A percentile compares a stretch with the other conserved stretches of the same genome.
Conservation (phyloP, 2,113 vertebrate genomes). For the Mugil cephalus region DNA sequence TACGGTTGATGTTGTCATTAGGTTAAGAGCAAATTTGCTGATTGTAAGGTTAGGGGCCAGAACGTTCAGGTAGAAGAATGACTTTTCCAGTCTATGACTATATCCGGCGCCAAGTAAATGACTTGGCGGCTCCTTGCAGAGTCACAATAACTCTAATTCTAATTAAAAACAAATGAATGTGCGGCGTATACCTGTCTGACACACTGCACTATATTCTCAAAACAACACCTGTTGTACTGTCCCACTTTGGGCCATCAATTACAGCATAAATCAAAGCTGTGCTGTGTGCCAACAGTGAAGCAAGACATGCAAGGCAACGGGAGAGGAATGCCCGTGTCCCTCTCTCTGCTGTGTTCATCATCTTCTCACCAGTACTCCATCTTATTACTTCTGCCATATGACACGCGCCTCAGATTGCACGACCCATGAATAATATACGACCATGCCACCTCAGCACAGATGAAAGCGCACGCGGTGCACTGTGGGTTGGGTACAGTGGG, state of each 20-base stretch:
- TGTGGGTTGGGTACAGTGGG: constrained; percentile 75
- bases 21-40: background rate
- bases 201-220: constrained; percentile 41
- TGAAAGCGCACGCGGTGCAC: constrained; percentile 82
- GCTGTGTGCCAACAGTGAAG: constrained; percentile 43
- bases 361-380: constrained; percentile 76
- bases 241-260: constrained; percentile 55
- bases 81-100: background rate
- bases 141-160: constrained; percentile 17
- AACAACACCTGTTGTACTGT: constrained; percentile 66
- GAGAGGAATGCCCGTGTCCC: constrained; percentile 59
- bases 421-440: constrained; percentile 88
- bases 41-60: background rate
- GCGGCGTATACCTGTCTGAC: constrained; percentile 13
- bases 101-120: background rate
- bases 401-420: constrained; percentile 80
- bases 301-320: constrained; percentile 42
- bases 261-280: constrained; percentile 68
- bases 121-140: constrained; percentile 1
- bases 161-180: constrained; percentile 32
- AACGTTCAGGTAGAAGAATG: constrained; percentile 17
- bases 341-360: constrained; percentile 69
- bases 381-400: constrained; percentile 86
- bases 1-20: background rate
- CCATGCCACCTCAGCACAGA: constrained; percentile 83